Evolutionary conservation across 2,797 vertebrate genomes (phyloP).

Genomic region (Vireo griseus): DNA sequence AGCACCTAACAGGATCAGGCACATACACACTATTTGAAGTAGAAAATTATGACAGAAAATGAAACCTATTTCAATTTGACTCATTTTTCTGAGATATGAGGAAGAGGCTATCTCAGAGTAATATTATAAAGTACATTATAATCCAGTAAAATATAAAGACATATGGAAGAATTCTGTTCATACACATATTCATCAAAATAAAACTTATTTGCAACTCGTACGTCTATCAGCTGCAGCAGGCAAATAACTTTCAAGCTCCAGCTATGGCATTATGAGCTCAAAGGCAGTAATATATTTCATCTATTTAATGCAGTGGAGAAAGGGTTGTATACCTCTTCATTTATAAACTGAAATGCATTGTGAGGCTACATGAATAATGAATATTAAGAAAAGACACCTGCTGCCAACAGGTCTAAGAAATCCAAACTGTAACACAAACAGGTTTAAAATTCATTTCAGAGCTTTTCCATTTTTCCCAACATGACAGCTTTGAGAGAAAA

Average conservation of each 20-base stretch:
- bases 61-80: neutral
- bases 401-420: constrained; percentile 23
- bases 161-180: neutral
- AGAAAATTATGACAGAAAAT: neutral
- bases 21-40: neutral
- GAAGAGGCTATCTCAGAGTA: neutral
- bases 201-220: neutral
- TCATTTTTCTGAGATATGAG: neutral
- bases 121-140: neutral
- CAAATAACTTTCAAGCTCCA: neutral
- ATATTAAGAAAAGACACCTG: constrained; percentile 31
- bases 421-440: constrained; percentile 9
- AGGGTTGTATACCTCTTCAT: neutral
- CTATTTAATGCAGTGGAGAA: neutral
- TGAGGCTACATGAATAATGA: constrained; percentile 32
- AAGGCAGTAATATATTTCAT: neutral
- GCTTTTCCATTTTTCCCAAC: constrained; percentile 13
- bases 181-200: neutral
- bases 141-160: neutral
- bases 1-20: neutral
- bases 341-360: constrained; percentile 7
- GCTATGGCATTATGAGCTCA: neutral
- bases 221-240: neutral
- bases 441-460: constrained; percentile 4
- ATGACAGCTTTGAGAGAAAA: constrained; percentile 28